Percentiles rank a stretch among this genome's conserved stretches.
These are phyloP conservation scores for Drosophila sulfurigaster DNA, from an alignment of 1,140 invertebrate species.

Conservation along the genomic window DNA sequence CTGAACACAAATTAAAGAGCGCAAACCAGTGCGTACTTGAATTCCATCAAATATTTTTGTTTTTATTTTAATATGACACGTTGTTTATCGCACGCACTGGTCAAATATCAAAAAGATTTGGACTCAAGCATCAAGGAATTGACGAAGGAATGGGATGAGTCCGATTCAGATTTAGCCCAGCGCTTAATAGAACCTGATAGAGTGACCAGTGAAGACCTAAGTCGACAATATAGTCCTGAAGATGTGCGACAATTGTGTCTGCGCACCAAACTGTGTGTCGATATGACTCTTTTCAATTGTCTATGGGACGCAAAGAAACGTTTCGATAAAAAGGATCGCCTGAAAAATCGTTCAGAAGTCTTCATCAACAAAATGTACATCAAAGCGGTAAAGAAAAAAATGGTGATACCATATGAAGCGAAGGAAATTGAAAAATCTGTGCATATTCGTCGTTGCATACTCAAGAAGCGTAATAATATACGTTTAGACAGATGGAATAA, in stretches of 20 bases:
- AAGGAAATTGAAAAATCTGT: neutral
- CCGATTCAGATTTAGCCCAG: neutral
- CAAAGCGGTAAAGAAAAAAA: conserved; percentile 41
- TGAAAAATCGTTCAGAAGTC: conserved; percentile 34
- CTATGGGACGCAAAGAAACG: conserved; percentile 54
- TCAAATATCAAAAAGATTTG: conserved; percentile 20
- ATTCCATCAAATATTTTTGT: neutral
- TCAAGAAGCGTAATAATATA: conserved; percentile 47
- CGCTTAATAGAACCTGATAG: conserved; percentile 13
- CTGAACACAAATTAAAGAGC: too few relatives aligned
- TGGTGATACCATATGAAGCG: conserved; percentile 46
- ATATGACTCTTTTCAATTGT: conserved; percentile 49
- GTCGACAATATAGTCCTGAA: conserved; percentile 20
- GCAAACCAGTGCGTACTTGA: too few relatives aligned
- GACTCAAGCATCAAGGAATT: neutral
- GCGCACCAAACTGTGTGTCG: conserved; percentile 50
- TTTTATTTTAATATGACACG: neutral
- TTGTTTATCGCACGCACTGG: conserved; percentile 11
- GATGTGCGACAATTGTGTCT: conserved; percentile 47
- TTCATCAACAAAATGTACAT: conserved; percentile 51
- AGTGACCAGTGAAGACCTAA: conserved; percentile 50
- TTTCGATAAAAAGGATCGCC: conserved; percentile 26
- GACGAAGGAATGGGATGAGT: neutral
- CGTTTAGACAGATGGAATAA: conserved; percentile 49
- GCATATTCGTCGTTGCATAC: conserved; percentile 11